Base-by-base conservation (phyloP, 2,113 vertebrate genomes). In the Pedionomus torquatus region DNA sequence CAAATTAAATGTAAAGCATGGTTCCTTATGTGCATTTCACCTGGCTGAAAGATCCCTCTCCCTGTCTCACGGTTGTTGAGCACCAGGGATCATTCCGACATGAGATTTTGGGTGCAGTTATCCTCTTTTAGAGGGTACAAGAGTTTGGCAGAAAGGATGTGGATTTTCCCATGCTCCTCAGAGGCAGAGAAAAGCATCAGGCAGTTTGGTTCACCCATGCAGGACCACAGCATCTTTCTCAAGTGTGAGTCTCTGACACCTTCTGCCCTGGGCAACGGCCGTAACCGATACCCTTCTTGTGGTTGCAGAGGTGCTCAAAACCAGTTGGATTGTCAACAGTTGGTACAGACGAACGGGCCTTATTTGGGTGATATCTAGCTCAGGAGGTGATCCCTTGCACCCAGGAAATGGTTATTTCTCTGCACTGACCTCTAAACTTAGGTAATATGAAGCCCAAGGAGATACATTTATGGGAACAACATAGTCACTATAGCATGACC, bases 201-300 rank as follows among this genome's bases (percentile, higher is more conserved):
- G 17, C 4, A 30, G 39, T 83, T 23, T 41, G 39, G 30, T 39
- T 70, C 54, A 25, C 33, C 17, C 0, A 5, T 0, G 13, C 6
- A 31, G 49, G 7, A 14, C 55, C 78, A 4, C 3, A n/a, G 8
- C n/a, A 2, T 31, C 64, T 43, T 60, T 60, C 35, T 64, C 65
- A 65, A 19, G 13, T 0, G 0, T 2, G 30, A 77, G 21, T 72
- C 48, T 82, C 28, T 41, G 28, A 20, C 51, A 3, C 20, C 35
- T 61, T 70, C 69, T 39, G 39, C 35, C 28, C 35, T 23, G 61
- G 65, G 7, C n/a, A 13, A 18, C 0, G 13, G 30, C 79, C 5
- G 0, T 41, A 23, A 13, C 41, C 0, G 0, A 57, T 25, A 64
- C 43, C 52, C 74, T 54, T 64, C 95, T 72, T 7, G 4, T 39